These are phyloP conservation scores for Cydia pomonella DNA, from an alignment of 1,140 invertebrate genomes.

Conservation along the genomic window DNA sequence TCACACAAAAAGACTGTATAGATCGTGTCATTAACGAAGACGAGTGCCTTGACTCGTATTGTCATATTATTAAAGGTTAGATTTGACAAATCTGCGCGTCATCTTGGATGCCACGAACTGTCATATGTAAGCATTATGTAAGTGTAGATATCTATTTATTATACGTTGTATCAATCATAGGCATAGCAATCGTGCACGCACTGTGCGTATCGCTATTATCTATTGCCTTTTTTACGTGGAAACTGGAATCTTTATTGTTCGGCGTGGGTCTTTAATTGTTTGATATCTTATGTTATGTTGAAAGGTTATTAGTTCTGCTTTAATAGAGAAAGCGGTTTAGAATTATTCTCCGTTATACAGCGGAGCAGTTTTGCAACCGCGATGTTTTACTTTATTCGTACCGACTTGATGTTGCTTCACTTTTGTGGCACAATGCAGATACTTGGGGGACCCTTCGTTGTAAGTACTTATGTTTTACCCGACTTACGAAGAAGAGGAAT, in stretches of 20 bases:
- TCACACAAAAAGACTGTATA: too few species aligned
- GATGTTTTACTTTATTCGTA: slow-evolving; percentile 10
- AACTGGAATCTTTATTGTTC: background rate
- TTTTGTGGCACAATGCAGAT: slow-evolving; percentile 14
- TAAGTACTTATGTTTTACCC: background rate
- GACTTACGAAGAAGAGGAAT: too few species aligned
- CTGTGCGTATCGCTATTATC: too few species aligned
- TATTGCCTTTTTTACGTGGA: background rate
- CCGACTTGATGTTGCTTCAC: slow-evolving; percentile 3
- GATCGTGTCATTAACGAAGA: too few species aligned
- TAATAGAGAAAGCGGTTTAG: slow-evolving; percentile 14
- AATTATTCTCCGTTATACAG: slow-evolving; percentile 14
- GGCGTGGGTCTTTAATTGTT: slow-evolving; percentile 1
- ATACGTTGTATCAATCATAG: too few species aligned
- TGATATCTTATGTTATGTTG: background rate
- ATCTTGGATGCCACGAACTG: too few species aligned
- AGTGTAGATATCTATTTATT: too few species aligned
- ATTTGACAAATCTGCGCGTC: too few species aligned
- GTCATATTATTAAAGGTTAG: too few species aligned
- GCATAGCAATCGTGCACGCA: too few species aligned
- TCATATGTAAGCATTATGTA: too few species aligned
- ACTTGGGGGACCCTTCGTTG: background rate
- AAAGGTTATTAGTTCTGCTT: slow-evolving; percentile 21
- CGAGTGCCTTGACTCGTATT: too few species aligned
- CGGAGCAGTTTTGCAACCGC: slow-evolving; percentile 8